Conservation (phyloP, 1,140 invertebrate species). For the Apis laboriosa region DNA sequence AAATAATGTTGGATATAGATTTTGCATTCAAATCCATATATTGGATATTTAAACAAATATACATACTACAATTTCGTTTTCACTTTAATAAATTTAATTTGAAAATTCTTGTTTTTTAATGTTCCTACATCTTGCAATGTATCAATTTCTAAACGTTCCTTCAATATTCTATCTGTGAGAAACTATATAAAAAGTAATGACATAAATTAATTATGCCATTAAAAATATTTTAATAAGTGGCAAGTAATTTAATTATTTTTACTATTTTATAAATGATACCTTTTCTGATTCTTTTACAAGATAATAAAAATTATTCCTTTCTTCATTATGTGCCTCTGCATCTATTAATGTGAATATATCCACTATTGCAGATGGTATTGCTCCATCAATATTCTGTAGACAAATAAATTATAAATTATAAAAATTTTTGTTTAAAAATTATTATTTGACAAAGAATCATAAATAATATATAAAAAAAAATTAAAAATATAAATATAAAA, state of each 20-base stretch:
- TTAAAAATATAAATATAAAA: background rate
- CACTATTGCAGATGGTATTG: constrained; percentile 88
- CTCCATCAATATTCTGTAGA: constrained; percentile 86
- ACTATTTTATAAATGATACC: constrained; percentile 72
- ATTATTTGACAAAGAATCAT: background rate
- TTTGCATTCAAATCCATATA: background rate
- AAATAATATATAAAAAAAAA: background rate
- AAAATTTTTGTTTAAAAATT: background rate
- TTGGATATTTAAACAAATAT: background rate
- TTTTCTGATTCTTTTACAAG: constrained; percentile 90
- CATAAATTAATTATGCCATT: constrained; percentile 38
- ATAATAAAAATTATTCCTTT: constrained; percentile 88
- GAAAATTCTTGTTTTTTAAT: constrained; percentile 94
- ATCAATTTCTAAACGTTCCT: constrained; percentile 96
- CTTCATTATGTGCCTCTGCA: constrained; percentile 87
- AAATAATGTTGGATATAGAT: constrained; percentile 69
- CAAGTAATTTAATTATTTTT: constrained; percentile 5
- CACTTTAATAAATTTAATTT: constrained; percentile 98
- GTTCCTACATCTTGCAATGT: constrained; percentile 95
- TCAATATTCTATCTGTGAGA: constrained; percentile 91
- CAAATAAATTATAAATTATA: constrained; percentile 56
- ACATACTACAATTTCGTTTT: constrained; percentile 99
- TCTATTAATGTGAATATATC: constrained; percentile 91
- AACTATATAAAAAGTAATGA: constrained; percentile 81
- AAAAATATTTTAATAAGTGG: background rate